Percentiles rank a stretch among this genome's conserved stretches.
phyloP scores from a whole-genome alignment of 2,888 invertebrate species.

The Eupelmus urozonus region DNA sequence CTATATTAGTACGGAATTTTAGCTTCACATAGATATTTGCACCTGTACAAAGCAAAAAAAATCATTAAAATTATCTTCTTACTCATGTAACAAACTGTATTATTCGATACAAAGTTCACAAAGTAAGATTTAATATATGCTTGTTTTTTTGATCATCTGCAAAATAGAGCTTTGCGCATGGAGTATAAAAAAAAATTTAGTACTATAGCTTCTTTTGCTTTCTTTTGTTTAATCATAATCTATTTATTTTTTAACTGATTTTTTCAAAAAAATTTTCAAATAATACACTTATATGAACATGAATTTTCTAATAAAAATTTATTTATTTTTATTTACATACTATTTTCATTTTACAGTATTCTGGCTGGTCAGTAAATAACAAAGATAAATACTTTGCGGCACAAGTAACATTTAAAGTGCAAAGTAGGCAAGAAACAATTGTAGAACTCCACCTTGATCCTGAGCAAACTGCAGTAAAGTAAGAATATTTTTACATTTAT shows the following conservation, averaged over 20 bases:
- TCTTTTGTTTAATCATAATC: too few relatives aligned
- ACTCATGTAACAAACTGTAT: too few relatives aligned
- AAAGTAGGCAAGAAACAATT: slow-evolving; percentile 78
- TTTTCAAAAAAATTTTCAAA: too few relatives aligned
- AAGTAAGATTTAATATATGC: too few relatives aligned
- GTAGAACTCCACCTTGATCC: slow-evolving; percentile 77
- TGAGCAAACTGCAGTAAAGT: slow-evolving; percentile 71
- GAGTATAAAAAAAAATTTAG: too few relatives aligned
- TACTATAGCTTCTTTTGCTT: too few relatives aligned
- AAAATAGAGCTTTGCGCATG: too few relatives aligned
- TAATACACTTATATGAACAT: neutral
- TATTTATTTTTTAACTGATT: too few relatives aligned
- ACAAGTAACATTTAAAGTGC: slow-evolving; percentile 78
- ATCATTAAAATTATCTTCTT: too few relatives aligned
- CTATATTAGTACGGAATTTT: neutral
- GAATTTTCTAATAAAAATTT: neutral
- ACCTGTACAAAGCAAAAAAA: too few relatives aligned
- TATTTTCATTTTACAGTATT: slow-evolving; percentile 74
- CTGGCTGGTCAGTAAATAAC: slow-evolving; percentile 78
- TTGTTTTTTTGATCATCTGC: too few relatives aligned
- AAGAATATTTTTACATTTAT: slow-evolving; percentile 58
- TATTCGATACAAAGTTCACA: too few relatives aligned
- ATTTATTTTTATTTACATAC: neutral
- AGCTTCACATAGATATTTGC: neutral
- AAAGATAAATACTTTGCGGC: slow-evolving; percentile 78